Base-by-base conservation (phyloP, 2,888 invertebrate species). In the Pogonocherus hispidulus region DNA sequence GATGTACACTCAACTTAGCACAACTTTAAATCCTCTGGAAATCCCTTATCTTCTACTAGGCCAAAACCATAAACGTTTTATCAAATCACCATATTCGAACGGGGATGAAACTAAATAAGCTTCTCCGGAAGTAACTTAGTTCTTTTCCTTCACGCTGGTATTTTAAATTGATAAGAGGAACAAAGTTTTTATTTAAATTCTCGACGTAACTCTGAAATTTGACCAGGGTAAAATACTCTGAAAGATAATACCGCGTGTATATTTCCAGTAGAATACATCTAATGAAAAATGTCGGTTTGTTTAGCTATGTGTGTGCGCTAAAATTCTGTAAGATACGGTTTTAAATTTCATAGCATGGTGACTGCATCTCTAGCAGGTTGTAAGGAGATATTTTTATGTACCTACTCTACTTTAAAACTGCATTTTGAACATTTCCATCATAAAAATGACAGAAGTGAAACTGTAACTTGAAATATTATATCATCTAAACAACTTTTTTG, bases 81-180 rank as follows among this genome's bases (percentile, higher is more conserved):
- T 57, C 41, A 23, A 57, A 37, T 23, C 44, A 37, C 44, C 57
- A 44, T 57, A 57, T 57, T 57, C 22, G 37, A 57, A 44, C 23
- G 23, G 22, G 20, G 57, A 57, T 57, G 35, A 57, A 41, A 57
- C 27, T 52, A 52, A 52, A 52, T 52, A 52, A 52, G 23, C 32
- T 18, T 32, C 18, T 19, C 18, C 6, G 16, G 32, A 18, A 52
- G 52, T 27, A 52, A 52, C 52, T 52, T 52, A 32, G 32, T 32
- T 32, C 32, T 27, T 9, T 27, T 27, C 2, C 18, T 27, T 27
- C 18, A 32, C 41, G 49, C 22, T 20, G 23, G 49, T 49, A 20
- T 52, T 8, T 27, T 52, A 52, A 52, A 52, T 52, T 52, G 52
- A 52, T 52, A 52, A 52, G 32, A 52, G 32, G 16, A 20, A 14